phyloP scores from a whole-genome alignment of 2,888 invertebrate genomes.

The Pandemis cinnamomeana region DNA sequence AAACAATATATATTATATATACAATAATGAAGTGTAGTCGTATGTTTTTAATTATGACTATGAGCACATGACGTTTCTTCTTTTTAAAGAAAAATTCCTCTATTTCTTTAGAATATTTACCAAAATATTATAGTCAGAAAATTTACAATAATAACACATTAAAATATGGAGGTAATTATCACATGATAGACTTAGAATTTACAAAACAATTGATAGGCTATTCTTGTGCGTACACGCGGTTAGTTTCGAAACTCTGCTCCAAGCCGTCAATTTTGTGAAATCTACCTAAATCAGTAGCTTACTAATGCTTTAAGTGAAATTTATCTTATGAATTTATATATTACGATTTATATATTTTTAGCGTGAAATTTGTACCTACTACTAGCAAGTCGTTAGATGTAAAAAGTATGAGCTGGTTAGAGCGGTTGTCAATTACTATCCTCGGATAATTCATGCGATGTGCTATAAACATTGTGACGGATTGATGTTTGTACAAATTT shows the following conservation, averaged over 20 bases:
- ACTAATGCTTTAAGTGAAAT: slow-evolving; percentile 81
- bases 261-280: slow-evolving; percentile 14
- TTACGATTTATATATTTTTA: slow-evolving; percentile 74
- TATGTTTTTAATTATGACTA: slow-evolving; percentile 26
- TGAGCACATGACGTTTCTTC: slow-evolving; percentile 25
- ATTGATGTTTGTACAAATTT: slow-evolving; percentile 40
- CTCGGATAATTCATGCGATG: slow-evolving; percentile 57
- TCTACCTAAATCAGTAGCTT: slow-evolving; percentile 69
- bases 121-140: slow-evolving; percentile 23
- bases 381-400: slow-evolving; percentile 58
- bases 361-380: slow-evolving; percentile 68
- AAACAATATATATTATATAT: slow-evolving; percentile 37
- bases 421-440: slow-evolving; percentile 78
- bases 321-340: slow-evolving; percentile 78
- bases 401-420: slow-evolving; percentile 62
- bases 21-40: slow-evolving; percentile 25
- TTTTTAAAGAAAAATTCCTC: slow-evolving; percentile 25
- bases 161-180: slow-evolving; percentile 1
- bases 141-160: slow-evolving; percentile 20
- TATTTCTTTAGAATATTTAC: slow-evolving; percentile 41
- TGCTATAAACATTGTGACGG: slow-evolving; percentile 50
- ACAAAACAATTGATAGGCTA: slow-evolving; percentile 1
- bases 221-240: slow-evolving; percentile 21
- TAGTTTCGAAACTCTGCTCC: slow-evolving; percentile 12
- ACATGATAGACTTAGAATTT: slow-evolving; percentile 3